A percentile compares a stretch with the other conserved stretches of the same genome.
Evolutionary conservation across 2,113 vertebrate species (phyloP).

Genomic region (Varanus salvator): DNA sequence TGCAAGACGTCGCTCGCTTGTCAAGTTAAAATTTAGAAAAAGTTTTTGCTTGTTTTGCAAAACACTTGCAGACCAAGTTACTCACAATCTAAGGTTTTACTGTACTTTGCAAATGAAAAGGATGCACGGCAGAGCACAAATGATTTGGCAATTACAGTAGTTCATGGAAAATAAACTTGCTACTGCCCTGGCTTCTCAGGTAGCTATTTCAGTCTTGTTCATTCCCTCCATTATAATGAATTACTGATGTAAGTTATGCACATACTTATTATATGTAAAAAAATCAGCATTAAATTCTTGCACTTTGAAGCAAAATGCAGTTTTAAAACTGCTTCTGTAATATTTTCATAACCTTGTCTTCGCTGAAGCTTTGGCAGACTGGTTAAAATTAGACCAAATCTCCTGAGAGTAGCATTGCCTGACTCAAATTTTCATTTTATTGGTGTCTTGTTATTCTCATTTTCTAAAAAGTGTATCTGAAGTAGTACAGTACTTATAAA

Average conservation of each 20-base stretch:
- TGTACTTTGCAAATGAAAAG: not conserved
- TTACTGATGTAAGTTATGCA: conserved; percentile 1
- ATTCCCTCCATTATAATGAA: not conserved
- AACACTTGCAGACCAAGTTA: too few species aligned
- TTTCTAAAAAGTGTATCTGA: not conserved
- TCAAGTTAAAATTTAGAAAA: too few species aligned
- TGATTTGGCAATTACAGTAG: not conserved
- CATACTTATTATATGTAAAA: not conserved
- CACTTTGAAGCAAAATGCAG: not conserved
- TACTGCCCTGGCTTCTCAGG: not conserved
- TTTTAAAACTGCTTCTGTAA: conserved; percentile 1
- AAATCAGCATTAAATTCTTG: not conserved
- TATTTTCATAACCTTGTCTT: conserved; percentile 10
- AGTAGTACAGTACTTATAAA: not conserved
- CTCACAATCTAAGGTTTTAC: too few species aligned
- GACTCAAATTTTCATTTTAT: not conserved
- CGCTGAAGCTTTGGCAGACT: not conserved
- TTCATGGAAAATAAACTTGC: conserved; percentile 3
- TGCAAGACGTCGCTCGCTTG: too few species aligned
- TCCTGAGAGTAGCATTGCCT: not conserved
- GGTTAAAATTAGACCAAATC: conserved; percentile 7
- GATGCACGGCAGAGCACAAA: not conserved
- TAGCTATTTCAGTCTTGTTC: not conserved
- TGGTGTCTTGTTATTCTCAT: not conserved
- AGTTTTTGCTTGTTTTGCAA: too few species aligned